phyloP scores from a whole-genome alignment of 2,797 vertebrate genomes.

The Enteromius mattozi region DNA sequence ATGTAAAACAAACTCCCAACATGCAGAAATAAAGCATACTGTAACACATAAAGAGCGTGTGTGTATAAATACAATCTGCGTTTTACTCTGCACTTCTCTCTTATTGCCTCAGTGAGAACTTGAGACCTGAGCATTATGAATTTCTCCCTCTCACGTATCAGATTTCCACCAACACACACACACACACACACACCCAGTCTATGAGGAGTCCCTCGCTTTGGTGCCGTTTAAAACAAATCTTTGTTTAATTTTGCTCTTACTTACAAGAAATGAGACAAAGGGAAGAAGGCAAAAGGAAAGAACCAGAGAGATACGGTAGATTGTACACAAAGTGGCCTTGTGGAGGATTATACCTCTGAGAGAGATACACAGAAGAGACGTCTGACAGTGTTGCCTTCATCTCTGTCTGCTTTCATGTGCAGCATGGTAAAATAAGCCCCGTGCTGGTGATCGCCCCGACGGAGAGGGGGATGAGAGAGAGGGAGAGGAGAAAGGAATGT shows the following conservation, averaged over 20 bases:
- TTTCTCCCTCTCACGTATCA: constrained; percentile 63
- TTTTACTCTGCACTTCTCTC: constrained; percentile 53
- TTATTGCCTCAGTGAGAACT: constrained; percentile 58
- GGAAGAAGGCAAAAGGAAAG: not conserved
- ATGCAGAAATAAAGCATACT: constrained; percentile 29
- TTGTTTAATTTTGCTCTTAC: constrained; percentile 14
- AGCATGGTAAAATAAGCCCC: constrained; percentile 94
- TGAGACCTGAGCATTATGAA: constrained; percentile 62
- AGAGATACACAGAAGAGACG: constrained; percentile 74
- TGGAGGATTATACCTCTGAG: constrained; percentile 87
- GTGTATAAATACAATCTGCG: constrained; percentile 46
- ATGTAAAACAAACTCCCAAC: not conserved
- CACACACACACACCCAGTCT: constrained; percentile 40
- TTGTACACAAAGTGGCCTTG: constrained; percentile 92
- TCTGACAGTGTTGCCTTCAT: constrained; percentile 94
- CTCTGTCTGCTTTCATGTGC: constrained; percentile 93
- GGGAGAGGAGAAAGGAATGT: constrained; percentile 96
- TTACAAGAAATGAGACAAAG: constrained; percentile 7
- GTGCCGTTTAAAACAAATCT: constrained; percentile 32
- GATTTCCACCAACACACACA: constrained; percentile 54
- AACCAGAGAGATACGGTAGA: constrained; percentile 38
- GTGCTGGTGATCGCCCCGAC: constrained; percentile 93
- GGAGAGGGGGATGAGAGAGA: constrained; percentile 78
- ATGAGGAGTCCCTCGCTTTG: constrained; percentile 40
- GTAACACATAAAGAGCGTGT: constrained; percentile 33